Conservation (phyloP, 2,797 vertebrate species). For the Lophius americanus region DNA sequence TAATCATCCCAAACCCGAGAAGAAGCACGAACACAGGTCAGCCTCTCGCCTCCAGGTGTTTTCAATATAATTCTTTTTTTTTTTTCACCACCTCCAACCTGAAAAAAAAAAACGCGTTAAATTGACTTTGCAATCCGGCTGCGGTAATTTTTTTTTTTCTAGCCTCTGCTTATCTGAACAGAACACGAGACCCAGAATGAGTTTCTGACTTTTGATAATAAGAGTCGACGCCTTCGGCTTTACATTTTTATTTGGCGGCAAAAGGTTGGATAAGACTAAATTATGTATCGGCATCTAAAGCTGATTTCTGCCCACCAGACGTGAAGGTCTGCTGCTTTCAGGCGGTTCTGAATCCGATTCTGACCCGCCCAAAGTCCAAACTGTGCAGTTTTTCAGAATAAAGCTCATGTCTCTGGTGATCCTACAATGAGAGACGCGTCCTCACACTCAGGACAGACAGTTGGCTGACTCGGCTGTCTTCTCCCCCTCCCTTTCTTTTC, state of each 20-base stretch:
- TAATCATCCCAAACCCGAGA: background rate
- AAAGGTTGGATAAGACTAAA: slow-evolving; percentile 73
- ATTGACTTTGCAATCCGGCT: slow-evolving; percentile 64
- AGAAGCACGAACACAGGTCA: slow-evolving; percentile 14
- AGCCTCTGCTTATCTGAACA: slow-evolving; percentile 68
- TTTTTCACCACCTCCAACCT: too few species aligned
- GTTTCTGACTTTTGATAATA: slow-evolving; percentile 61
- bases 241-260: slow-evolving; percentile 76
- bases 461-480: background rate
- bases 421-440: slow-evolving; percentile 20
- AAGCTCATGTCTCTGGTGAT: background rate
- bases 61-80: slow-evolving; percentile 26
- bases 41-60: slow-evolving; percentile 27
- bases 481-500: slow-evolving; percentile 6
- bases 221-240: slow-evolving; percentile 49
- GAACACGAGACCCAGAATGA: slow-evolving; percentile 65
- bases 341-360: slow-evolving; percentile 17
- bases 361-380: slow-evolving; percentile 24
- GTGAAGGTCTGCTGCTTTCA: background rate
- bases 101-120: slow-evolving; percentile 31
- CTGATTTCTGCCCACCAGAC: slow-evolving; percentile 50
- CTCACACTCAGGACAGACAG: slow-evolving; percentile 13
- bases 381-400: slow-evolving; percentile 17
- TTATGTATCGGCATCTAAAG: slow-evolving; percentile 67
- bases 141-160: slow-evolving; percentile 53